A percentile compares a stretch with the other conserved stretches of the same genome.
These are phyloP conservation scores for Zaprionus vittiger DNA, from an alignment of 1,140 invertebrate genomes.

Conservation along the genomic window DNA sequence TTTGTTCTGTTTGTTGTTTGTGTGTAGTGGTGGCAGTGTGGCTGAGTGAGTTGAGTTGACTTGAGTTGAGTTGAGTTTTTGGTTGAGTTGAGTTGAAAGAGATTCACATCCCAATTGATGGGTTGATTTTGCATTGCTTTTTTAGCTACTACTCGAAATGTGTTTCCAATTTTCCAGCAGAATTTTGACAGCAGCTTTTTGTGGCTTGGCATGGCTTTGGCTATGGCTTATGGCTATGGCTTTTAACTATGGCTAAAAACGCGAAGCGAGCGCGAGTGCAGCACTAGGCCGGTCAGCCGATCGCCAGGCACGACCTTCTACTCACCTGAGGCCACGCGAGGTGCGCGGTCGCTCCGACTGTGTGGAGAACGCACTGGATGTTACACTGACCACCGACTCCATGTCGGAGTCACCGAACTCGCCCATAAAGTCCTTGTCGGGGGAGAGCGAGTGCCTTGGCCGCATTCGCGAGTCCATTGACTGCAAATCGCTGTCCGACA, in stretches of 20 bases:
- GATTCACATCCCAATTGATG: constrained; percentile 49
- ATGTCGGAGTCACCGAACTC: constrained; percentile 94
- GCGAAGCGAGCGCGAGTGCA: constrained; percentile 43
- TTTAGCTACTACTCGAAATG: constrained; percentile 47
- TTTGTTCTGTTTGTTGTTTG: constrained; percentile 45
- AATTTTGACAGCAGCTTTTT: constrained; percentile 67
- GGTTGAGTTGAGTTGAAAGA: constrained; percentile 20
- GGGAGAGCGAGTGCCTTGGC: constrained; percentile 86
- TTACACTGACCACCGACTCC: constrained; percentile 93
- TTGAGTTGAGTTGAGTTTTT: constrained; percentile 10
- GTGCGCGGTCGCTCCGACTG: constrained; percentile 94
- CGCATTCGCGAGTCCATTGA: constrained; percentile 86
- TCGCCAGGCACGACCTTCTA: constrained; percentile 52
- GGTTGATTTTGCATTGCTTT: constrained; percentile 60
- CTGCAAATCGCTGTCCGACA: constrained; percentile 92
- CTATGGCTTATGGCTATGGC: constrained; percentile 29
- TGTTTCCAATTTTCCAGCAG: constrained; percentile 49
- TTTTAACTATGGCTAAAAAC: constrained; percentile 15
- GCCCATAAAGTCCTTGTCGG: constrained; percentile 89
- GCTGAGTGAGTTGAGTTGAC: constrained; percentile 11
- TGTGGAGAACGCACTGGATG: constrained; percentile 95
- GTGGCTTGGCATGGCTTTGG: constrained; percentile 52
- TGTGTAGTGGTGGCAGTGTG: constrained; percentile 16
- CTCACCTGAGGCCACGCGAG: constrained; percentile 89
- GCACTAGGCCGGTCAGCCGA: constrained; percentile 15